phyloP scores from a whole-genome alignment of 2,888 invertebrate species.

The Julus scandinavius region DNA sequence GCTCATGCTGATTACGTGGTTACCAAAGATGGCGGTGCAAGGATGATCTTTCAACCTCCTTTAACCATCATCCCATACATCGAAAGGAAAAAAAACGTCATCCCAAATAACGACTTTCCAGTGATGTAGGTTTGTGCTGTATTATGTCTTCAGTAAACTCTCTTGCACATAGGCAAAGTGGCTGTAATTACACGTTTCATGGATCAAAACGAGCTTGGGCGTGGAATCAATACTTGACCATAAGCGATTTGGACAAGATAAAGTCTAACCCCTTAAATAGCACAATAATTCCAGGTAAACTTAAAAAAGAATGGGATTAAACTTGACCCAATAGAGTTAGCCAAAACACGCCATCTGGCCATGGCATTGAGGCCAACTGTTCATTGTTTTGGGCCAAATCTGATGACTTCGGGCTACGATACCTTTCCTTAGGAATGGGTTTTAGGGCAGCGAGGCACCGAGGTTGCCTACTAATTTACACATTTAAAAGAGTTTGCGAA shows the following conservation, averaged over 20 bases:
- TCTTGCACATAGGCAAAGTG: not conserved
- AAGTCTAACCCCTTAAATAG: not conserved
- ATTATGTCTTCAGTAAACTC: conserved; percentile 4
- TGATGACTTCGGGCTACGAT: not conserved
- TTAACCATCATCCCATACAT: not conserved
- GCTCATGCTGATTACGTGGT: no score
- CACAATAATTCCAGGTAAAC: not conserved
- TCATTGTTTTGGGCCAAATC: conserved; percentile 19
- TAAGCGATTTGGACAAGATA: not conserved
- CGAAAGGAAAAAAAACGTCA: not conserved
- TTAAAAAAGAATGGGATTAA: not conserved
- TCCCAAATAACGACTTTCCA: not conserved
- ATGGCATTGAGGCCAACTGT: not conserved
- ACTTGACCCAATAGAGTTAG: not conserved
- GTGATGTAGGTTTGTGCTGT: not conserved
- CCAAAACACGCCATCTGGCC: conserved; percentile 15
- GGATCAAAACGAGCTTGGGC: not conserved
- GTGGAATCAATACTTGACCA: conserved; percentile 1
- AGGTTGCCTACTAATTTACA: not conserved
- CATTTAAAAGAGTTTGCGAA: not conserved
- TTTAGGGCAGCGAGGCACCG: not conserved
- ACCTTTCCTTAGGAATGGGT: not conserved
- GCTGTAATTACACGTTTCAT: not conserved
- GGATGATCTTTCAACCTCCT: not conserved
- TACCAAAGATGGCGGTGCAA: not conserved